A percentile compares a stretch with the other conserved stretches of the same genome.
Conservation (phyloP, 2,888 invertebrate species). For the Iselma pallidipennis region DNA sequence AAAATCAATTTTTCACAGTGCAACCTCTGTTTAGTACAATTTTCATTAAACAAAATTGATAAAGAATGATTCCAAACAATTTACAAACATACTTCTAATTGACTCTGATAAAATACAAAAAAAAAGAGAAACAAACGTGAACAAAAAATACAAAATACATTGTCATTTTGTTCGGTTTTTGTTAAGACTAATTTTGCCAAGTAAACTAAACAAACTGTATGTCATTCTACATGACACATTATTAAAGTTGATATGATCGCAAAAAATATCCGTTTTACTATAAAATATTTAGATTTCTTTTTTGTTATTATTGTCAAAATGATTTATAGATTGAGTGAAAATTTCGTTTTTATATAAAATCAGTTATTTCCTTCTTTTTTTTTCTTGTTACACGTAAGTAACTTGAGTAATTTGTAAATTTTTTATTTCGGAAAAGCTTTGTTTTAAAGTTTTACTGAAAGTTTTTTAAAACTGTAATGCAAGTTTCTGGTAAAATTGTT, state of each 20-base stretch:
- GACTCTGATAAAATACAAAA: too few relatives aligned
- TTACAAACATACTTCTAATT: too few relatives aligned
- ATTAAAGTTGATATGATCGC: constrained; percentile 9
- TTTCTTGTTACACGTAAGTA: too few relatives aligned
- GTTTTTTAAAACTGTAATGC: neutral
- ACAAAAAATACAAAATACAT: too few relatives aligned
- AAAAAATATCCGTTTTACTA: constrained; percentile 5
- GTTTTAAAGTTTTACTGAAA: neutral
- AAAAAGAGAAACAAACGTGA: too few relatives aligned
- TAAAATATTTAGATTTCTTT: constrained; percentile 4
- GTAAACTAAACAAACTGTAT: constrained; percentile 15
- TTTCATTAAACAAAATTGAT: neutral
- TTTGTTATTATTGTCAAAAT: neutral
- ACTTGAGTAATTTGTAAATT: neutral
- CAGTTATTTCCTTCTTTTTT: neutral
- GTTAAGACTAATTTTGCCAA: constrained; percentile 2
- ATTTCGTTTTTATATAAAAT: neutral
- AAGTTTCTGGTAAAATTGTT: neutral
- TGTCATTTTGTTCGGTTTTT: neutral
- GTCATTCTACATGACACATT: constrained; percentile 6
- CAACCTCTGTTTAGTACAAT: neutral
- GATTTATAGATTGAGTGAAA: neutral
- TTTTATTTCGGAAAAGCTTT: neutral
- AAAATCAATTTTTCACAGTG: neutral
- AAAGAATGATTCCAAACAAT: neutral